phyloP scores from a whole-genome alignment of 2,113 vertebrate genomes.

The Eulemur macaco region DNA sequence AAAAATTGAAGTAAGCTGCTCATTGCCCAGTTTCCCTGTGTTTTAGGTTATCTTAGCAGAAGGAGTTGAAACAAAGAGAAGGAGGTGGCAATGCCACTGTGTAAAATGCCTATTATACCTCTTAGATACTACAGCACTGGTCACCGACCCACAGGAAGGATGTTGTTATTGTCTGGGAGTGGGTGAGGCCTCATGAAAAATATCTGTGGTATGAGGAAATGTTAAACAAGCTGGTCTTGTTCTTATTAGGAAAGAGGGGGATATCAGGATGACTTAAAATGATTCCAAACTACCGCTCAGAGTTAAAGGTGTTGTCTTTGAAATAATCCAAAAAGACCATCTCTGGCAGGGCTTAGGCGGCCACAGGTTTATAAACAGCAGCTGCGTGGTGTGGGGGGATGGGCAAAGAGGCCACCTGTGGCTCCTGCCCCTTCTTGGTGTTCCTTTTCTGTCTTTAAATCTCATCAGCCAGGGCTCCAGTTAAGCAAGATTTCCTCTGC shows the following conservation, averaged over 20 bases:
- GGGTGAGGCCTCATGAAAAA: constrained; percentile 71
- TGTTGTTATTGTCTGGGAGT: constrained; percentile 71
- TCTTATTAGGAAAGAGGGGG: constrained; percentile 54
- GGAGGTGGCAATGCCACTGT: neutral
- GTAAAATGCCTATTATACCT: constrained; percentile 26
- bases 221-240: constrained; percentile 57
- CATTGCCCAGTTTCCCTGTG: neutral
- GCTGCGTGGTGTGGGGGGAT: neutral
- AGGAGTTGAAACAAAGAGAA: constrained; percentile 67
- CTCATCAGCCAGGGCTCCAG: neutral
- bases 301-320: constrained; percentile 12
- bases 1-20: neutral
- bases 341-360: neutral
- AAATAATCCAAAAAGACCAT: neutral
- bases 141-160: constrained; percentile 66
- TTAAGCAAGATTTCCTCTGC: neutral
- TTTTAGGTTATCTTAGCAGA: constrained; percentile 45
- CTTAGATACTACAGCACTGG: neutral
- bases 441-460: neutral
- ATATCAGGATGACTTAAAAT: constrained; percentile 33
- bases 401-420: neutral
- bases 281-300: neutral
- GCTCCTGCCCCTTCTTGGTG: neutral
- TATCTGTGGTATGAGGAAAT: constrained; percentile 76
- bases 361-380: neutral